Base-by-base conservation (phyloP, 2,888 invertebrate genomes). In the Agrotis exclamationis region DNA sequence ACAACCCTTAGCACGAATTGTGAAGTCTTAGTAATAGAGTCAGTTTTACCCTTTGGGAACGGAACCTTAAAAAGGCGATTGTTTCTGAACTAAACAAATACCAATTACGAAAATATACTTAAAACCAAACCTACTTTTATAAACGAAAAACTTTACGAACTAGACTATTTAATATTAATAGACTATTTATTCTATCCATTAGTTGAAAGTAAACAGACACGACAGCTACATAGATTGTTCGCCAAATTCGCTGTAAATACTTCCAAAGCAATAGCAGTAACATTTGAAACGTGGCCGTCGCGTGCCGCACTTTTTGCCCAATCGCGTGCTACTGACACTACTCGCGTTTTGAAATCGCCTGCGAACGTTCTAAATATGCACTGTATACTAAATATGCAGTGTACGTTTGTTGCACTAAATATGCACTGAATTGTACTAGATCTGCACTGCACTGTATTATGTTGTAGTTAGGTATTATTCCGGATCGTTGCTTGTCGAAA, bases 261-360 rank as follows among this genome's bases (percentile, higher is more conserved):
- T 63, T 20, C 18, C 6, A 14, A 47, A 79, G 44, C 45, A 58
- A 47, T 73, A 57, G 14, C 22, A 20, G 44, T 13, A 39, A 60
- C 39, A 62, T 56, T 22, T 48, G 18, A 59, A 79, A 65, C 64
- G 67, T 57, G 63, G 16, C 28, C 18, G 59, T 85, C 70, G 83
- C 83, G 85, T 83, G 84, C 62, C 18, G 6, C 45, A 59, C 48
- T 80, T 76, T 75, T 74, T 71, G 63, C 51, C 22, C 14, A 47
- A 57, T 80, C 51, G 84, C 84, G 77, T 83, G 83, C 81, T 24
- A 56, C 71, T 85, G 81, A 80, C 77, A 51, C 60, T 53, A 63
- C 51, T 63, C 18, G 62, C 68, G 56, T 70, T 72, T 53, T 50
- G 59, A 63, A 67, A 80, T 76, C 67, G 76, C 68, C 60, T 63